These are phyloP conservation scores for Malacoctenus gilli DNA, from an alignment of 2,797 vertebrate species.

Conservation along the genomic window DNA sequence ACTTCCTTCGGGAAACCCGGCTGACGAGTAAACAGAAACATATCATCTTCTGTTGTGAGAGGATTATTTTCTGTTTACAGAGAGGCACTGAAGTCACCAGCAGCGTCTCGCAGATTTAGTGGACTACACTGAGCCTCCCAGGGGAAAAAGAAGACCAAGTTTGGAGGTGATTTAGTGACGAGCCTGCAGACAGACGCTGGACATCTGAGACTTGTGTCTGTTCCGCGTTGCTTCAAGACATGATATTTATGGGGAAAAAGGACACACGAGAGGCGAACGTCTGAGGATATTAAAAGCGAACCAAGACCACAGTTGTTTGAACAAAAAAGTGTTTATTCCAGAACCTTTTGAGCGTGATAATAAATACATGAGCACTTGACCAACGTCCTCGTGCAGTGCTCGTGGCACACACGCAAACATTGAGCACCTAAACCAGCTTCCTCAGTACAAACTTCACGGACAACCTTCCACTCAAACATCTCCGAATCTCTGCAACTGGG, in stretches of 20 bases:
- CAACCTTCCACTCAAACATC: conserved; percentile 38
- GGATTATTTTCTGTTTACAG: conserved; percentile 32
- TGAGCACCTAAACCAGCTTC: conserved; percentile 45
- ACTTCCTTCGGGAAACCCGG: conserved; percentile 12
- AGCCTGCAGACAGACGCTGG: conserved; percentile 28
- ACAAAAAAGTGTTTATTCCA: conserved; percentile 77
- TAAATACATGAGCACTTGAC: conserved; percentile 73
- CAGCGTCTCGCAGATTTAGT: conserved; percentile 43
- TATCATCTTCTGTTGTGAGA: neutral
- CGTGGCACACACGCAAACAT: conserved; percentile 19
- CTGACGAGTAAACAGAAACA: conserved; percentile 9
- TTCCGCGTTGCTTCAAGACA: conserved; percentile 2
- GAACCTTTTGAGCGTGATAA: conserved; percentile 69
- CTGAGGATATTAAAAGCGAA: conserved; percentile 25
- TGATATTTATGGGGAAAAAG: conserved; percentile 27
- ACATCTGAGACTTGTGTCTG: conserved; percentile 40
- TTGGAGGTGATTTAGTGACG: conserved; percentile 43
- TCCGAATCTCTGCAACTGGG: conserved; percentile 40
- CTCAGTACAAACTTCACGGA: conserved; percentile 50
- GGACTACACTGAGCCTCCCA: conserved; percentile 34
- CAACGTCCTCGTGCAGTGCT: conserved; percentile 52
- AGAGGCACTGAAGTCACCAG: conserved; percentile 31
- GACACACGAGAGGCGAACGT: conserved; percentile 12
- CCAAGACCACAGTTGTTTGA: conserved; percentile 29
- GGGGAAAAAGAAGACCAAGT: conserved; percentile 21